Conservation (phyloP, 2,113 vertebrate genomes). For the Hippoglossus stenolepis region DNA sequence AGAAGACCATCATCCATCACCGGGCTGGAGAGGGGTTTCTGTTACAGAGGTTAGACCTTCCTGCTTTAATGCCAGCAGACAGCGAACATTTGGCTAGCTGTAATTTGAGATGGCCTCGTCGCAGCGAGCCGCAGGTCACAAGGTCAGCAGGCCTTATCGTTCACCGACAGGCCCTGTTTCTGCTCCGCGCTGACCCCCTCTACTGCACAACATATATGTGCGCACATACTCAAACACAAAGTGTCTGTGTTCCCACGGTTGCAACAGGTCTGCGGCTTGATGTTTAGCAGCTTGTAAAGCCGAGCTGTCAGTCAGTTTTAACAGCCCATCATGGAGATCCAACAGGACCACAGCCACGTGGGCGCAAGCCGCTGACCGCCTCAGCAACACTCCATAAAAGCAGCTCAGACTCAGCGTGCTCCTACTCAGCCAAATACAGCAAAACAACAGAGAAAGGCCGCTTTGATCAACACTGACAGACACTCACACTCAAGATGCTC, state of each 20-base stretch:
- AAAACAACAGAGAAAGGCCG: conserved; percentile 46
- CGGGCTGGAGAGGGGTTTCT: conserved; percentile 32
- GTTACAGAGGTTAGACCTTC: conserved; percentile 58
- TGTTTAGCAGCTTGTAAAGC: conserved; percentile 74
- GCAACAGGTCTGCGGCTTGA: conserved; percentile 63
- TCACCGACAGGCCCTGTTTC: conserved; percentile 60
- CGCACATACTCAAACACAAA: conserved; percentile 21
- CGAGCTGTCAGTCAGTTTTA: conserved; percentile 66
- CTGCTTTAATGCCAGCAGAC: conserved; percentile 58
- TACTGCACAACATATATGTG: background rate
- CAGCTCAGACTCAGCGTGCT: conserved; percentile 29
- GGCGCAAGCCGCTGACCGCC: conserved; percentile 45
- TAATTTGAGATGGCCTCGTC: conserved; percentile 72
- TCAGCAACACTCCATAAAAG: conserved; percentile 76
- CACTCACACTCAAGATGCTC: conserved; percentile 35
- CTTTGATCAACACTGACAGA: conserved; percentile 69
- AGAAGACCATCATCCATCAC: conserved; percentile 56
- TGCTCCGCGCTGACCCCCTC: conserved; percentile 43
- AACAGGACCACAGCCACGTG: conserved; percentile 64
- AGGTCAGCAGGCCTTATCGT: conserved; percentile 73
- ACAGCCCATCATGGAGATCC: conserved; percentile 70
- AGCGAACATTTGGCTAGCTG: conserved; percentile 67
- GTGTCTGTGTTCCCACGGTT: conserved; percentile 70
- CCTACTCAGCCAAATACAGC: conserved; percentile 53
- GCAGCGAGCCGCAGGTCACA: conserved; percentile 53